phyloP scores from a whole-genome alignment of 2,797 vertebrate genomes.

The Thamnophis elegans region DNA sequence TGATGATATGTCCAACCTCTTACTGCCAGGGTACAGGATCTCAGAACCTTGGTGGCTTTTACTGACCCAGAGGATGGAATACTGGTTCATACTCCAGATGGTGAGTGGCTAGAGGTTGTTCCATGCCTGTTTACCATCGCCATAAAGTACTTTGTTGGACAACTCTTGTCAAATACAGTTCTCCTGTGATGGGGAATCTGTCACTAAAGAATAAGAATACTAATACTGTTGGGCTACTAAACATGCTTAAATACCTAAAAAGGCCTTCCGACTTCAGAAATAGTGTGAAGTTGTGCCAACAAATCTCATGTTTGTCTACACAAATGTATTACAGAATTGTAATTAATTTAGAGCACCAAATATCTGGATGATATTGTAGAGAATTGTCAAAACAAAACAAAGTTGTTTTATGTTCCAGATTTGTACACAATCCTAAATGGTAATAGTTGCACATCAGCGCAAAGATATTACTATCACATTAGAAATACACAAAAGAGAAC shows the following conservation, averaged over 20 bases:
- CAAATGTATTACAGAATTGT: neutral
- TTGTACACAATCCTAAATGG: neutral
- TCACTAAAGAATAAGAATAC: neutral
- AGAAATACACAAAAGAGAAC: neutral
- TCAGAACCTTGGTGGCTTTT: conserved; percentile 66
- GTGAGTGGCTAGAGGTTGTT: conserved; percentile 66
- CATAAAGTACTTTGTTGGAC: conserved; percentile 27
- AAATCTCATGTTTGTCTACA: neutral
- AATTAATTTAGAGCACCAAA: neutral
- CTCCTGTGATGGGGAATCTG: neutral
- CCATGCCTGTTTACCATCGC: conserved; percentile 50
- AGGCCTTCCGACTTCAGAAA: neutral
- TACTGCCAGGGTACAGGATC: conserved; percentile 67
- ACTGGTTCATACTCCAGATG: conserved; percentile 63
- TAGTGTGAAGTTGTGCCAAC: neutral
- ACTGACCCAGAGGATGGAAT: conserved; percentile 67
- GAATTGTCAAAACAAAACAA: neutral
- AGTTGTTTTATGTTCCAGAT: neutral
- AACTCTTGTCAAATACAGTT: conserved; percentile 31
- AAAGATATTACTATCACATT: neutral
- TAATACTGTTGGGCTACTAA: neutral
- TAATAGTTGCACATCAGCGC: neutral
- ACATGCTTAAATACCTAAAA: neutral
- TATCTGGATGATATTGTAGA: neutral
- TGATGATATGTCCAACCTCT: conserved; percentile 46